These are phyloP conservation scores for Microtus montanus DNA, from an alignment of 2,113 vertebrate genomes.

Conservation along the genomic window DNA sequence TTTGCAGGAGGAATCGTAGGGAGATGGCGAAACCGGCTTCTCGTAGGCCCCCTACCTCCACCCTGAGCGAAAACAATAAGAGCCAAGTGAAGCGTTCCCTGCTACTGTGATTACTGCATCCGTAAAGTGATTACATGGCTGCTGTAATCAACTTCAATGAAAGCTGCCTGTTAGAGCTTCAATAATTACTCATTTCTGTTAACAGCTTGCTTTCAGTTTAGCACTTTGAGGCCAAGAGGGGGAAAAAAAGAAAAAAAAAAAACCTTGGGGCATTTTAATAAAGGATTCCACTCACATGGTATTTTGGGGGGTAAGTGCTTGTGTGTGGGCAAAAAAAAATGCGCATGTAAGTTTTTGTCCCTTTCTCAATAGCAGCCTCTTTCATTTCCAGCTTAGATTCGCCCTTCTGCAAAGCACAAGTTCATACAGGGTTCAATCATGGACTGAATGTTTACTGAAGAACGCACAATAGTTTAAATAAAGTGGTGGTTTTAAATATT, in stretches of 20 bases:
- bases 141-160: constrained; percentile 93
- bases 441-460: constrained; percentile 90
- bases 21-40: constrained; percentile 88
- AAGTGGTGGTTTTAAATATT: constrained; percentile 89
- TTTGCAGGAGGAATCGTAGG: constrained; percentile 88
- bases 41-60: constrained; percentile 89
- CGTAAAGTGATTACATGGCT: constrained; percentile 93
- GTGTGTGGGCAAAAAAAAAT: constrained; percentile 89
- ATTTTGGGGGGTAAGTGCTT: constrained; percentile 87
- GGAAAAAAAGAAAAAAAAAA: constrained; percentile 66
- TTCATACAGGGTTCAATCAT: constrained; percentile 91
- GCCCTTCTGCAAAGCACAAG: constrained; percentile 89
- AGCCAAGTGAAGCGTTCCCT: constrained; percentile 91
- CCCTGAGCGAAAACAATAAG: constrained; percentile 91
- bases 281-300: constrained; percentile 84
- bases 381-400: constrained; percentile 86
- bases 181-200: constrained; percentile 94
- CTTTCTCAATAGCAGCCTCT: constrained; percentile 84
- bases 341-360: constrained; percentile 88
- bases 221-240: constrained; percentile 88
- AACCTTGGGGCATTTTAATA: constrained; percentile 85
- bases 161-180: constrained; percentile 93
- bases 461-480: constrained; percentile 91
- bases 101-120: constrained; percentile 92
- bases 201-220: constrained; percentile 91